Base-by-base conservation (phyloP, 2,888 invertebrate species). In the Chalcosyrphus nemorum region DNA sequence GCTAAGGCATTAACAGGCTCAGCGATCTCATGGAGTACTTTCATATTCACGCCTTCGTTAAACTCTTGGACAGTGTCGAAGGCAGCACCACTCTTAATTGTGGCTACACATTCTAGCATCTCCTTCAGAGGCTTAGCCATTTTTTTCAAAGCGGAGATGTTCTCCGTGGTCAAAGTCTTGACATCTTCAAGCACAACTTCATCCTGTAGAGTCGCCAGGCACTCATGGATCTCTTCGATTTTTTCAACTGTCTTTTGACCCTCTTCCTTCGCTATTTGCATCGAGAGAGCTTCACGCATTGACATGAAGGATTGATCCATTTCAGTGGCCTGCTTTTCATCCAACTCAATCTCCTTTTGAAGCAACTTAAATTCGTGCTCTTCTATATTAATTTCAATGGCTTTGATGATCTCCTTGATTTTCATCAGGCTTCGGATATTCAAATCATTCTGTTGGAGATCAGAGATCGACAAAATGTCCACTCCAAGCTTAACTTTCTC, bases 361-460 rank as follows among this genome's bases (percentile, higher is more conserved):
- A 90, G 80, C 45, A 90, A 87, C 70, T 89, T 90, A 7, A 89
- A 88, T 59, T 91, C 91, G 13, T 90, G 88, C 52, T 89, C 89
- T 76, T 91, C 91, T 43, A 91, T 91, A 50, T 90, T 90, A 9
- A 89, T 89, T 74, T 90, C 89, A 2, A 89, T 88, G 32, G 87
- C 85, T 47, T 89, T 88, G 11, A 91, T 90, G 2, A 89, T 88
- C 24, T 87, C 87, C 4, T 88, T 86, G 21, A 91, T 89, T 54
- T 89, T 88, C 15, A 89, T 88, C 1, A 91, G 84, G 0, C 88
- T 89, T 7, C 88, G 87, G 2, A 89, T 70, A 24, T 89, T 89
- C 15, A 87, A 87, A 11, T 89, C 88, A 43, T 89, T 90, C 35
- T 89, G 88, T 3, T 87, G 87, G 0, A 87, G 71, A 2, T 87